Base-by-base conservation (phyloP, 2,888 invertebrate genomes). In the Cylindroiulus punctatus region DNA sequence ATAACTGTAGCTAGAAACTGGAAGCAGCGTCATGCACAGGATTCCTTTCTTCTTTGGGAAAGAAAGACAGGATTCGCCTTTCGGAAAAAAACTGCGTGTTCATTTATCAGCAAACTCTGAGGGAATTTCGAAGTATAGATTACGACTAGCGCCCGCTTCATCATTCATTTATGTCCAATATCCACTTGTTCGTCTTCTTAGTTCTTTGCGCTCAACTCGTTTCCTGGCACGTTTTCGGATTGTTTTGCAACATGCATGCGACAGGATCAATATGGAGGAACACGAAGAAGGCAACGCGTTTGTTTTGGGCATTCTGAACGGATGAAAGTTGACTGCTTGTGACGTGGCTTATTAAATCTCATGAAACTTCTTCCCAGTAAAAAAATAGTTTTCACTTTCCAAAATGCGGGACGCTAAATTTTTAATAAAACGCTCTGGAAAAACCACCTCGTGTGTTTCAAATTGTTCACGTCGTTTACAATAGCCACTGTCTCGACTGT, bases 61-160 rank as follows among this genome's bases (percentile, higher is more conserved):
- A 36, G 36, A 36, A 2, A n/a, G n/a, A n/a, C n/a, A n/a, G 36
- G 2, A 36, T 7, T 36, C 36, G 2, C 36, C 36, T 36, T 36
- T 36, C 36, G 36, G 36, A 36, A 36, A 36, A 36, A 36, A 36
- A 57, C 57, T 57, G 12, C 19, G 12, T 52, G 57, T 57, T 57
- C 57, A 57, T 57, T 57, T 57, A 57, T 57, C 57, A 57, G 57
- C n/a, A 57, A 10, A 57, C 57, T n/a, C 57, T 57, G 57, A 57
- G 57, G 57, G 57, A 57, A 57, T 57, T 57, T 57, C n/a, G 57
- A 57, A 57, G 57, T 57, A 57, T 57, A 57, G 57, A 57, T 57
- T 57, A 57, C 57, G 57, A 57, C 57, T 57, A n/a, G 57, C 57
- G 57, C 57, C 14, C n/a, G 57, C 57, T 57, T 57, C 57, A 57